Conservation (phyloP, 2,888 invertebrate species). For the Nudaria mundana region DNA sequence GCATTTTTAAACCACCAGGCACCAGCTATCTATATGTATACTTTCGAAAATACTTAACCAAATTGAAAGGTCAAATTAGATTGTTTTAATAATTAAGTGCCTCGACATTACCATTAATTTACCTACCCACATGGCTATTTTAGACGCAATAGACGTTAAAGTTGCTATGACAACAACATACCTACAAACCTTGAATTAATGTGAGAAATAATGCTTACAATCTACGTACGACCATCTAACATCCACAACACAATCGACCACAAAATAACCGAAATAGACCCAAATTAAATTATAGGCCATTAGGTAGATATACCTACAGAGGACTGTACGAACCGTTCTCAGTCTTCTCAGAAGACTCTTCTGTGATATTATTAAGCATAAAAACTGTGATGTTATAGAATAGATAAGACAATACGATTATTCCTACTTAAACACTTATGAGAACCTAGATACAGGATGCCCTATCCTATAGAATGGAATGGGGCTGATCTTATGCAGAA, state of each 20-base stretch:
- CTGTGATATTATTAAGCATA: too few species aligned
- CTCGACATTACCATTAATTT: conserved; percentile 26
- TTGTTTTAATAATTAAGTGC: conserved; percentile 12
- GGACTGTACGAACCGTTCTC: too few species aligned
- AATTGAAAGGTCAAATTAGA: conserved; percentile 1
- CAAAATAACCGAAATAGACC: background rate
- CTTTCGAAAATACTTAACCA: background rate
- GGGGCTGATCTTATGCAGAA: too few species aligned
- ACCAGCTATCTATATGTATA: background rate
- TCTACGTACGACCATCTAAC: background rate
- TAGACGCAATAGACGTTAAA: conserved; percentile 20
- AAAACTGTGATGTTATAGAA: too few species aligned
- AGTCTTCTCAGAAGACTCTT: too few species aligned
- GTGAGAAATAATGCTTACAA: background rate
- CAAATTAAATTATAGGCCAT: background rate
- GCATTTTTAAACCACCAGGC: background rate
- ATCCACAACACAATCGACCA: background rate
- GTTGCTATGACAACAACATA: conserved; percentile 28
- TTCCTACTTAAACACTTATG: too few species aligned
- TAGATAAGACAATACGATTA: too few species aligned
- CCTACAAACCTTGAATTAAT: conserved; percentile 29
- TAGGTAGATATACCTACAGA: too few species aligned
- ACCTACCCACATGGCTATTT: conserved; percentile 21
- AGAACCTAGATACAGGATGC: too few species aligned
- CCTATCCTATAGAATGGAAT: too few species aligned